Conservation (phyloP, 2,113 vertebrate genomes). For the Hippocampus zosterae region DNA sequence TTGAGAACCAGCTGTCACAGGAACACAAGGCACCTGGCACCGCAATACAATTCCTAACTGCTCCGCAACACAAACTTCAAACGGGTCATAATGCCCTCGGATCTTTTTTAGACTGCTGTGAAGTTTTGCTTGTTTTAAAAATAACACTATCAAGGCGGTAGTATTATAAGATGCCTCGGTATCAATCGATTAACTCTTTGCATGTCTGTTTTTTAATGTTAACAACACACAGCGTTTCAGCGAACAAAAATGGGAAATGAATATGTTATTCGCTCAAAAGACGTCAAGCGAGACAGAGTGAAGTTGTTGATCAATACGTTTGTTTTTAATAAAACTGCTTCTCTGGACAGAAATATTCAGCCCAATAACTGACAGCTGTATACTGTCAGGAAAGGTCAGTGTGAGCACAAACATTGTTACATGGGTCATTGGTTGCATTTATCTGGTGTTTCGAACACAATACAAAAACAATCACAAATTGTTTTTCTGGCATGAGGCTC, state of each 20-base stretch:
- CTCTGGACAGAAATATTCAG: background rate
- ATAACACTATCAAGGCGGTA: constrained; percentile 1
- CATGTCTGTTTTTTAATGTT: background rate
- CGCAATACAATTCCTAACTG: constrained; percentile 35
- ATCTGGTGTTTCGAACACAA: background rate
- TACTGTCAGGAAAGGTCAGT: background rate
- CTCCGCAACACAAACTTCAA: constrained; percentile 43
- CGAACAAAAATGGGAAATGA: no score
- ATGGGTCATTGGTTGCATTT: background rate
- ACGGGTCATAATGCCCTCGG: constrained; percentile 38
- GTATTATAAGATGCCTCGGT: constrained; percentile 21
- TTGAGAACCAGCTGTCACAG: constrained; percentile 41
- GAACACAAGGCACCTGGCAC: constrained; percentile 21
- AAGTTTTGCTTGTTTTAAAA: constrained; percentile 9
- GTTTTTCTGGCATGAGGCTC: background rate
- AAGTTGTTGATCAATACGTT: background rate
- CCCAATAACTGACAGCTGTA: background rate
- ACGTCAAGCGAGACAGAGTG: background rate
- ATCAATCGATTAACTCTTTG: background rate
- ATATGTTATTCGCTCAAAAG: no score
- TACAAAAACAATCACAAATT: background rate
- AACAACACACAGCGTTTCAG: background rate
- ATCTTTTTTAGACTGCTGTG: constrained; percentile 24
- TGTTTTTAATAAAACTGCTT: background rate
- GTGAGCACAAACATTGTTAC: background rate